These are phyloP conservation scores for Lepus europaeus DNA, from an alignment of 2,113 vertebrate genomes.

Conservation along the genomic window DNA sequence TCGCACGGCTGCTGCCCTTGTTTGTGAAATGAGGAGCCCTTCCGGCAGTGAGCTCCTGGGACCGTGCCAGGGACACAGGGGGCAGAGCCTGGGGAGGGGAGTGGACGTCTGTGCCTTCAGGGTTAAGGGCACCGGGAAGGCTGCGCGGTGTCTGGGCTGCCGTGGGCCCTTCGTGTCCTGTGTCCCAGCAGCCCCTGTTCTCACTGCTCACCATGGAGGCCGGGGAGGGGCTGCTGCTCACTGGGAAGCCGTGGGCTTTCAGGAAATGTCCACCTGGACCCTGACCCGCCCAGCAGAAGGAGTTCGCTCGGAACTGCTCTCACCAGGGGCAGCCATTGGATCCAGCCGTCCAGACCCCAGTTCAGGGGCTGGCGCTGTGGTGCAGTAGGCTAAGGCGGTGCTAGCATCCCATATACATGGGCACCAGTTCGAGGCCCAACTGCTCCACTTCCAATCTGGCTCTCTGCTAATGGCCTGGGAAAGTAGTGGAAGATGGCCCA, in stretches of 20 bases:
- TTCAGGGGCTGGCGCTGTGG: too few relatives aligned
- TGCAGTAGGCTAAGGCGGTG: too few relatives aligned
- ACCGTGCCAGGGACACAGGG: background rate
- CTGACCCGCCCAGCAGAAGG: background rate
- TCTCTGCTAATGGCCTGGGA: too few relatives aligned
- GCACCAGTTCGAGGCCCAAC: too few relatives aligned
- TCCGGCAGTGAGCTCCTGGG: background rate
- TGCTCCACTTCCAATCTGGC: too few relatives aligned
- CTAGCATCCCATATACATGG: too few relatives aligned
- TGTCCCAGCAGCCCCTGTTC: fast-evolving
- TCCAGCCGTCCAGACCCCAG: too few relatives aligned
- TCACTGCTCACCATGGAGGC: background rate
- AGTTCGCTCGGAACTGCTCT: background rate
- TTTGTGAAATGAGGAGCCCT: background rate
- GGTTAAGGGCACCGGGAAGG: too few relatives aligned
- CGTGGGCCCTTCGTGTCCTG: too few relatives aligned
- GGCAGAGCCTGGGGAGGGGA: background rate
- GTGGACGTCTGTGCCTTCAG: too few relatives aligned
- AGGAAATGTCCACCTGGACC: background rate
- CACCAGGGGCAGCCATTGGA: background rate
- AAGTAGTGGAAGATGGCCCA: too few relatives aligned
- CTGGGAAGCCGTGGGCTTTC: fast-evolving
- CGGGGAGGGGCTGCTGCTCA: fast-evolving
- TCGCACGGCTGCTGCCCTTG: background rate
- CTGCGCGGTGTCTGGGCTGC: too few relatives aligned